Base-by-base conservation (phyloP, 1,140 invertebrate genomes). In the Oryzaephilus surinamensis region DNA sequence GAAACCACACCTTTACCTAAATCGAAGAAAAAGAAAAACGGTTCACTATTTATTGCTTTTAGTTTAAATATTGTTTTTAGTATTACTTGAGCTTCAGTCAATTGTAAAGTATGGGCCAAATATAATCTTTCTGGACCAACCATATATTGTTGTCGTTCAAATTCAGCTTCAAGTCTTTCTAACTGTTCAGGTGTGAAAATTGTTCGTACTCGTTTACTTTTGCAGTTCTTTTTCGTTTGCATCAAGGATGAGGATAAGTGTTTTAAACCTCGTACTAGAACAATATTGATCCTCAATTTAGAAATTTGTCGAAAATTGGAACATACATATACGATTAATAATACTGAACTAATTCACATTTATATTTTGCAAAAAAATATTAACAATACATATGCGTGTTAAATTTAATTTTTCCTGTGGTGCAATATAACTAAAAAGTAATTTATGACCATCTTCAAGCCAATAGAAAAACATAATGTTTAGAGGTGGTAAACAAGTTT, bases 1-100 rank as follows among this genome's bases (percentile, higher is more conserved):
- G 93, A 60, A 96, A 97, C 92, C 93, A 96, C 1, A 97, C 92
- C 64, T 97, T 97, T 0, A 96, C 89, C 73, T 91, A 73, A 2
- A 48, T 51, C 10, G n/a, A n/a, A n/a, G n/a, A n/a, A n/a, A n/a
- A n/a, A n/a, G n/a, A n/a, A n/a, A n/a, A n/a, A n/a, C n/a, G n/a
- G n/a, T n/a, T n/a, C 23, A 24, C 8, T 13, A 21, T 17, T 35
- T 24, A 15, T 21, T 37, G 16, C 26, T 15, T 4, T 20, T 20
- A 5, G 8, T 8, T 20, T 5, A 20, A 20, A 5, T 8, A 20
- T 5, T 20, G 12, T 6, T 13, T 3, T 36, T 15, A 8, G 23
- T 13, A 19, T 60, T 52, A 83, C 84, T 72, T 92, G 87, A 3
- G 90, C 89, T 64, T 97, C 92, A 0, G 89, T 91, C 1, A 97